These are phyloP conservation scores for Mythimna loreyi DNA, from an alignment of 2,888 invertebrate genomes.

Conservation along the genomic window DNA sequence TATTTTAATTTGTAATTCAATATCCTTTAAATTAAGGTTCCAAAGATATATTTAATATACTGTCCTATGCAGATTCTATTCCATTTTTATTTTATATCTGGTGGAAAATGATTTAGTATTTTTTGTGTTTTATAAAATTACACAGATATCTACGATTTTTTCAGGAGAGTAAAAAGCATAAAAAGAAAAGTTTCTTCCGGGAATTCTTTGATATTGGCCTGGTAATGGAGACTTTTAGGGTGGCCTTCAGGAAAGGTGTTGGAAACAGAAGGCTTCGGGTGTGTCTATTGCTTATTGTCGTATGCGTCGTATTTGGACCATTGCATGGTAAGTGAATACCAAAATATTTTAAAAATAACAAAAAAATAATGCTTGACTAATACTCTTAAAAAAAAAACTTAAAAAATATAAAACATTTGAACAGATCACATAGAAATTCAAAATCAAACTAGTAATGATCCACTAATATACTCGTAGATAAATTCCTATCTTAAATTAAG, in stretches of 20 bases:
- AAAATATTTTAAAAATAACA: too few species aligned
- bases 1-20: not conserved
- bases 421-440: too few species aligned
- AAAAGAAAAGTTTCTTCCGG: slow-evolving; percentile 78
- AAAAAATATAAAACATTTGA: too few species aligned
- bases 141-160: not conserved
- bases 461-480: too few species aligned
- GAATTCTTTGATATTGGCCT: slow-evolving; percentile 95
- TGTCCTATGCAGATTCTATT: not conserved
- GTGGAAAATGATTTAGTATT: too few species aligned
- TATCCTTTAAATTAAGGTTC: not conserved
- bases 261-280: slow-evolving; percentile 94
- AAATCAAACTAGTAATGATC: too few species aligned
- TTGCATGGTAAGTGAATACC: slow-evolving; percentile 92
- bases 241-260: slow-evolving; percentile 94
- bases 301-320: slow-evolving; percentile 96
- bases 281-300: slow-evolving; percentile 94
- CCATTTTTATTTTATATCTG: not conserved
- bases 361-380: too few species aligned
- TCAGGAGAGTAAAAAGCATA: slow-evolving; percentile 50
- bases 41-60: not conserved
- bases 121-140: not conserved
- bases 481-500: too few species aligned
- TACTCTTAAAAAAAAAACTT: too few species aligned
- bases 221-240: slow-evolving; percentile 94